phyloP scores from a whole-genome alignment of 1,140 invertebrate genomes.

The Drosophila hydei region DNA sequence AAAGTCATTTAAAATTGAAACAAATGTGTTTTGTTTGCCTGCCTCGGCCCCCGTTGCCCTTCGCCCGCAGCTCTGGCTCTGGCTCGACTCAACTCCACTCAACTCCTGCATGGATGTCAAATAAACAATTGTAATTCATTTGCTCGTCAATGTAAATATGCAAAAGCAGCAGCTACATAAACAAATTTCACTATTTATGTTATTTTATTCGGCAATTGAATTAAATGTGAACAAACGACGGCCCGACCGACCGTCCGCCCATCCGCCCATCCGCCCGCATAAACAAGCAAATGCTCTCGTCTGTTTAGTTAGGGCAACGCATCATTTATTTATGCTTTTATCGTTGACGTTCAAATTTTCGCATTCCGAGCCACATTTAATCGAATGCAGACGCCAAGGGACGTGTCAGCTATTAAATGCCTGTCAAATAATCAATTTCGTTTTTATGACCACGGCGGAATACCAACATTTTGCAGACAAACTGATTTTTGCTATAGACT shows the following conservation, averaged over 20 bases:
- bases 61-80: not conserved
- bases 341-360: not conserved
- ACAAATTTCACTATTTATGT: constrained; percentile 58
- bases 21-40: constrained; percentile 34
- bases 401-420: constrained; percentile 17
- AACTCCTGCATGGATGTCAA: constrained; percentile 27
- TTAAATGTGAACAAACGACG: constrained; percentile 13
- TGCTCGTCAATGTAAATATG: constrained; percentile 61
- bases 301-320: constrained; percentile 15
- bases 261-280: not conserved
- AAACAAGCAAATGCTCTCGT: constrained; percentile 18
- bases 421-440: constrained; percentile 29
- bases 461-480: constrained; percentile 1
- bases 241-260: not conserved
- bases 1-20: constrained; percentile 73
- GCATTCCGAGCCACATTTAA: constrained; percentile 13
- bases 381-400: constrained; percentile 6
- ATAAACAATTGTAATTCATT: constrained; percentile 65
- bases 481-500: constrained; percentile 8
- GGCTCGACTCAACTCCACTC: not conserved
- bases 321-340: constrained; percentile 28
- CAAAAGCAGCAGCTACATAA: constrained; percentile 27
- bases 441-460: not conserved
- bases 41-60: too few relatives aligned
- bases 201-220: constrained; percentile 50